Base-by-base conservation (phyloP, 92 coral and sea anemone genomes). In the Parazoanthus darwini region DNA sequence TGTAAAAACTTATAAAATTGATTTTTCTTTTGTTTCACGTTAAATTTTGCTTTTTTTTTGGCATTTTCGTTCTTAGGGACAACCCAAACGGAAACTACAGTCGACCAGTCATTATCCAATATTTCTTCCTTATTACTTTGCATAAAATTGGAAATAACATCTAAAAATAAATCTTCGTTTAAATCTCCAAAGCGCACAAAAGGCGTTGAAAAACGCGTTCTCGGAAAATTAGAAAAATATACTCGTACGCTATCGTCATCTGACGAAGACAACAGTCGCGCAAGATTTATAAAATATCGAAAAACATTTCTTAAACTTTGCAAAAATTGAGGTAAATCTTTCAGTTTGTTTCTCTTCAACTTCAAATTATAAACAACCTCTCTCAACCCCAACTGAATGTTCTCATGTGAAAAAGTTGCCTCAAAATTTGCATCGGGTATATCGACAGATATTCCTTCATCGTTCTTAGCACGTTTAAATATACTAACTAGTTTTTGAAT, bases 31-130 rank as follows among this genome's bases (percentile, higher is more conserved):
- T 65, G 71, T 65, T 65, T 65, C 71, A 65, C 71, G 71, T 65
- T 65, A 65, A 65, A 65, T 65, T 65, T 65, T 65, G 2, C 71
- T 44, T 65, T 65, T 65, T 65, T 65, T 65, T 65, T 65, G 71
- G 71, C 71, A 65, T 65, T 65, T 65, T 65, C 71, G 71, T 65
- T 65, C 3, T 65, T 65, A 65, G 71, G 71, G 13, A 65, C 71
- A 65, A 65, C 71, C 71, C 71, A 65, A 65, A 65, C 71, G 71
- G 71, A 65, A 65, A 65, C 71, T 23, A 65, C 71, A 65, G 71
- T 65, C 71, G 71, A 65, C 71, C 71, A 65, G 71, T 65, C 71
- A 65, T 65, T 65, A 65, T 65, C 71, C 71, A 65, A 65, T 65
- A 65, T 65, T 65, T 65, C 71, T 65, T 65, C 71, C 71, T 65